Percentiles rank a stretch among this genome's conserved stretches.
phyloP scores from a whole-genome alignment of 2,888 invertebrate species.

The Syrphus vitripennis region DNA sequence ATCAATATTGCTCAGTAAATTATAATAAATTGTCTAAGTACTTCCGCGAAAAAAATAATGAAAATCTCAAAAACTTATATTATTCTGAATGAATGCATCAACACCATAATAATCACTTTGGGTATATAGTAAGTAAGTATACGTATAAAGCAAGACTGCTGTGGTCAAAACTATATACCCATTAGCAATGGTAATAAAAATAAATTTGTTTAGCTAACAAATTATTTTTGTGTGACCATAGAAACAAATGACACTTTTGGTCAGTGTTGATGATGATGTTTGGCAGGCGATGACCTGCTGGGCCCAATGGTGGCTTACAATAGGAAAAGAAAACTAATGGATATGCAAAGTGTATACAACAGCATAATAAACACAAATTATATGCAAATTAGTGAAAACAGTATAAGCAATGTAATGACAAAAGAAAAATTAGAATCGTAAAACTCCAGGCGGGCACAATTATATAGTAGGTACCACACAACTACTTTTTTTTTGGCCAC shows the following conservation, averaged over 20 bases:
- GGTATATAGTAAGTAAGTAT: not conserved
- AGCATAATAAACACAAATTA: slow-evolving; percentile 16
- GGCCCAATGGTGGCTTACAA: not conserved
- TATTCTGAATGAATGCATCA: not conserved
- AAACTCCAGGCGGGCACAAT: slow-evolving; percentile 52
- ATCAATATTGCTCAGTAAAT: slow-evolving; percentile 32
- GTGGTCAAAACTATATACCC: slow-evolving; percentile 38
- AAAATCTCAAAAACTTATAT: slow-evolving; percentile 26
- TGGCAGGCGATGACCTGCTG: slow-evolving; percentile 57
- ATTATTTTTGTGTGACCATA: slow-evolving; percentile 26
- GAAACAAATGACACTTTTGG: slow-evolving; percentile 43
- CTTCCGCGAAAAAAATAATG: not conserved
- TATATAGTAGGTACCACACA: not conserved
- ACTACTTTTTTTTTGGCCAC: too few species aligned
- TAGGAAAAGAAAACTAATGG: not conserved
- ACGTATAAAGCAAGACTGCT: not conserved
- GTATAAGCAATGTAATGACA: slow-evolving; percentile 7
- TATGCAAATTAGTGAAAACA: slow-evolving; percentile 65
- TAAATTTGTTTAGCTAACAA: slow-evolving; percentile 36
- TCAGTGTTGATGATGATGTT: slow-evolving; percentile 12
- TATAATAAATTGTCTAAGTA: not conserved
- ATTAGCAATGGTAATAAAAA: slow-evolving; percentile 33
- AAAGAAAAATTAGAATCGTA: slow-evolving; percentile 37
- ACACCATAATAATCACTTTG: slow-evolving; percentile 30
- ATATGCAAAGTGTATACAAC: slow-evolving; percentile 32